Conservation (phyloP, 2,113 vertebrate species). For the Cervus canadensis region DNA sequence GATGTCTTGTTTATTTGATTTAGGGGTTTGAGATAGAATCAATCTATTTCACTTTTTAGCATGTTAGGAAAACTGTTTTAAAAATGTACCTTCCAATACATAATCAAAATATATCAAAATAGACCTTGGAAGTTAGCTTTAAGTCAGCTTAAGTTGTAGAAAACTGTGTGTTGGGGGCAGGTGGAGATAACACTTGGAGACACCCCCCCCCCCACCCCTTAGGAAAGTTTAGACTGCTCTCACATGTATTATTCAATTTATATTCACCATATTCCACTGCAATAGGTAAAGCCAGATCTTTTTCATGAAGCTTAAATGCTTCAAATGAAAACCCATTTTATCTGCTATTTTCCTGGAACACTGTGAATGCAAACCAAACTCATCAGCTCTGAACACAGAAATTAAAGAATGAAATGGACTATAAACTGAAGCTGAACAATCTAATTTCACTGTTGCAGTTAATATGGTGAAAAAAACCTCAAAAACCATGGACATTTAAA, state of each 20-base stretch:
- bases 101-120: constrained; percentile 41
- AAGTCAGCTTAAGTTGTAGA: neutral
- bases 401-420: constrained; percentile 64
- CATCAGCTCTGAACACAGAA: constrained; percentile 57
- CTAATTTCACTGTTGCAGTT: constrained; percentile 56
- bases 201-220: neutral
- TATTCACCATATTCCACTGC: neutral
- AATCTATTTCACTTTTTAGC: constrained; percentile 47
- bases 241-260: neutral
- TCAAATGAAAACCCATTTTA: constrained; percentile 41
- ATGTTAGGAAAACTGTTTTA: constrained; percentile 24
- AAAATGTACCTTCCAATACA: neutral
- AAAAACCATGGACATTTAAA: constrained; percentile 30
- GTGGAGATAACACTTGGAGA: neutral
- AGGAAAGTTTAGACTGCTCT: neutral
- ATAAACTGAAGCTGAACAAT: constrained; percentile 47
- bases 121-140: constrained; percentile 20
- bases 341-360: constrained; percentile 43
- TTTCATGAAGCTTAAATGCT: constrained; percentile 33
- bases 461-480: constrained; percentile 31
- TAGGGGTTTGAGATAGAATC: constrained; percentile 59
- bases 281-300: neutral
- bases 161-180: neutral
- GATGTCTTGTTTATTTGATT: constrained; percentile 76
- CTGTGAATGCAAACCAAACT: constrained; percentile 22